Percentiles rank a stretch among this genome's conserved stretches.
phyloP scores from a whole-genome alignment of 2,797 vertebrate species.

The Pseudomugil tenellus region DNA sequence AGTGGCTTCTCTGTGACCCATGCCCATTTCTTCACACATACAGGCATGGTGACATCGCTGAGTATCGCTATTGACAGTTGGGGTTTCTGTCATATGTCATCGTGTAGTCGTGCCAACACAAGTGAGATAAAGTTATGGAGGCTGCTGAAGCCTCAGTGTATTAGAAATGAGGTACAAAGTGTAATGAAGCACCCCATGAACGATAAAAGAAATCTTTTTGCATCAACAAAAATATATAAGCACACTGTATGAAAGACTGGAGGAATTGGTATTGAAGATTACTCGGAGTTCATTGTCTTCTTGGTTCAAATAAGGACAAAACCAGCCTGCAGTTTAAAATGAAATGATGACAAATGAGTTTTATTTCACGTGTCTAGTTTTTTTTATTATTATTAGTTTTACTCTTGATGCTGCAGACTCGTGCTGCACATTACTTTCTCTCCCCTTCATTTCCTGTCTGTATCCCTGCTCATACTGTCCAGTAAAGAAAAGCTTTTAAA shows the following conservation, averaged over 20 bases:
- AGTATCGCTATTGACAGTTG: slow-evolving; percentile 73
- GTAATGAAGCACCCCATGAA: neutral
- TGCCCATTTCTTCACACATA: slow-evolving; percentile 63
- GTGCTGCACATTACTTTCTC: neutral
- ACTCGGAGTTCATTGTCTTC: neutral
- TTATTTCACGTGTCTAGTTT: neutral
- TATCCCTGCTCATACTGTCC: neutral
- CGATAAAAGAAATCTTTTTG: neutral
- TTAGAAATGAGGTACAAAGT: neutral
- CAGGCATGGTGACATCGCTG: slow-evolving; percentile 79
- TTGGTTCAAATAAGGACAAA: neutral
- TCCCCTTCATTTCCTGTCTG: neutral
- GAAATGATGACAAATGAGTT: neutral
- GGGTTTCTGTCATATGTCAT: slow-evolving; percentile 74
- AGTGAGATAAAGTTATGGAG: slow-evolving; percentile 35
- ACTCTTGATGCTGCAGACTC: neutral
- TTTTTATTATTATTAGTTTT: neutral
- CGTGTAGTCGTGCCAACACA: slow-evolving; percentile 59
- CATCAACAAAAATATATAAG: neutral
- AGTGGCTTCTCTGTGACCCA: slow-evolving; percentile 70
- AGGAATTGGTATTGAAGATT: neutral
- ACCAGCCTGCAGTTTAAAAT: neutral
- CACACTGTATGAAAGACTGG: neutral
- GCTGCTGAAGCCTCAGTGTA: slow-evolving; percentile 17
- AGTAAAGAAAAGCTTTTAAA: neutral